phyloP scores from a whole-genome alignment of 2,888 invertebrate genomes.

The Alloplasta piceator region DNA sequence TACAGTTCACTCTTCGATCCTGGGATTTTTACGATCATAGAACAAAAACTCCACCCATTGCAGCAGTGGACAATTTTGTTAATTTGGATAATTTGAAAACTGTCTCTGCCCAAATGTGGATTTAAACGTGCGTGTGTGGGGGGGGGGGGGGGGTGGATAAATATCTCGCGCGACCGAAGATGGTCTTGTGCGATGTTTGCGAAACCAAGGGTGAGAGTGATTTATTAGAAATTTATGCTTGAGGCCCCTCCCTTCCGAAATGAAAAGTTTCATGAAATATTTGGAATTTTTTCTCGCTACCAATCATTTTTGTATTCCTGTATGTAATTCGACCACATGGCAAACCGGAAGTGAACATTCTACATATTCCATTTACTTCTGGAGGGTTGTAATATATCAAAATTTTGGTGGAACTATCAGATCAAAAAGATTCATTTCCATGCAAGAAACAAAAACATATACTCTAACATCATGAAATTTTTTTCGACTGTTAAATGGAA shows the following conservation, averaged over 20 bases:
- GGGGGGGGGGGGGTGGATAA: not conserved
- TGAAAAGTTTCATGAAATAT: not conserved
- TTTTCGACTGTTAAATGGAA: too few species aligned
- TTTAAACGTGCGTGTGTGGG: conserved; percentile 3
- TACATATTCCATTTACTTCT: not conserved
- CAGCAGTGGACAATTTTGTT: not conserved
- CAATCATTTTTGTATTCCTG: too few species aligned
- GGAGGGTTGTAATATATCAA: too few species aligned
- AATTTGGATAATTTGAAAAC: not conserved
- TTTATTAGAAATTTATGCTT: not conserved
- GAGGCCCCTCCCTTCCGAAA: not conserved
- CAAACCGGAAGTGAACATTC: conserved; percentile 45
- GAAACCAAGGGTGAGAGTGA: conserved; percentile 75
- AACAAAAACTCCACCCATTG: not conserved
- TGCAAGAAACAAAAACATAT: too few species aligned
- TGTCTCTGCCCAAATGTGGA: conserved; percentile 41
- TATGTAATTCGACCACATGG: conserved; percentile 17
- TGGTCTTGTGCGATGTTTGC: conserved; percentile 80
- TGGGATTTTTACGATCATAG: not conserved
- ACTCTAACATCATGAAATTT: too few species aligned
- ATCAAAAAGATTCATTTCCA: too few species aligned
- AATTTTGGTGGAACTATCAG: too few species aligned
- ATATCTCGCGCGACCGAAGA: conserved; percentile 66
- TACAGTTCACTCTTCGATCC: not conserved
- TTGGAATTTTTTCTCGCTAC: not conserved